A percentile compares a stretch with the other conserved stretches of the same genome.
Evolutionary conservation across 2,113 vertebrate species (phyloP).

Genomic region (Sarotherodon lohbergeri): DNA sequence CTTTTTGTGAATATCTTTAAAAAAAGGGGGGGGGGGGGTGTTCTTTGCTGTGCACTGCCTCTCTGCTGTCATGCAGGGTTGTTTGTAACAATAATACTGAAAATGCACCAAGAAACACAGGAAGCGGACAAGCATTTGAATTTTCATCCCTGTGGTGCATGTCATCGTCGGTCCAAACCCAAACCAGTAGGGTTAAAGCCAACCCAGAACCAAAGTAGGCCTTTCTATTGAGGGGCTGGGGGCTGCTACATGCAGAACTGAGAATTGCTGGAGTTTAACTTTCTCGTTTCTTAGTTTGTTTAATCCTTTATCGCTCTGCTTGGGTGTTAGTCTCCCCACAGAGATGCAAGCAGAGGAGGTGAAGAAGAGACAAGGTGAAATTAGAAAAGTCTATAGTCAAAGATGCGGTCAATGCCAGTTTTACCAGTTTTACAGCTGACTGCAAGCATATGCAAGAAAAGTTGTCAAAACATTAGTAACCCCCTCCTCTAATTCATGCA

Average conservation of each 20-base stretch:
- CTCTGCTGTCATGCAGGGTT: background rate
- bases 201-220: background rate
- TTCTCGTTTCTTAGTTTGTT: background rate
- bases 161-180: background rate
- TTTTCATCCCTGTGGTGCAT: background rate
- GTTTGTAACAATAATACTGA: background rate
- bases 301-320: background rate
- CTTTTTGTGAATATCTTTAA: background rate
- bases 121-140: fast-evolving
- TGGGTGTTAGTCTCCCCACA: background rate
- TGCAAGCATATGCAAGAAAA: background rate
- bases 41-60: background rate
- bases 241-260: background rate
- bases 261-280: background rate
- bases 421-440: background rate
- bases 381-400: background rate
- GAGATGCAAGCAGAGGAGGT: background rate
- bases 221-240: background rate
- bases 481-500: background rate
- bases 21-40: fast-evolving
- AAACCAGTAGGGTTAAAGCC: background rate
- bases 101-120: background rate
- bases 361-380: background rate
- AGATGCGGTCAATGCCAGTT: background rate
- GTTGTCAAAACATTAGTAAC: background rate